Conservation (phyloP, 2,888 invertebrate species). For the Selenia dentaria region DNA sequence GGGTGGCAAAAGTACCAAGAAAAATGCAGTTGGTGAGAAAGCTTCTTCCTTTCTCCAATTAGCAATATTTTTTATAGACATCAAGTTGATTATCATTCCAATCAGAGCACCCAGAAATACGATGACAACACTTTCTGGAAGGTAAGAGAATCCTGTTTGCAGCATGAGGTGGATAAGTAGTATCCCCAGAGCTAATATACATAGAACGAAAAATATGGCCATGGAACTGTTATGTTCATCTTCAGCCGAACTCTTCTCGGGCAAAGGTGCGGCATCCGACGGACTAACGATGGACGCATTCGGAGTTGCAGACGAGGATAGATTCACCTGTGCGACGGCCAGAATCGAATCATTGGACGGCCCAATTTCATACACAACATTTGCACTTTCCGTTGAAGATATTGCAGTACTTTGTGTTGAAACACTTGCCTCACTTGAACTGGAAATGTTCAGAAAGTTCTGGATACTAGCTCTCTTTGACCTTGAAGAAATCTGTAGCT, state of each 20-base stretch:
- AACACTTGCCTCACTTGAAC: constrained; percentile 58
- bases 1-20: constrained; percentile 97
- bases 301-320: constrained; percentile 54
- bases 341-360: constrained; percentile 62
- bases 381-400: constrained; percentile 59
- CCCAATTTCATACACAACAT: constrained; percentile 60
- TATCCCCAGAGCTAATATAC: constrained; percentile 97
- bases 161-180: constrained; percentile 97
- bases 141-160: constrained; percentile 97
- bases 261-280: constrained; percentile 91
- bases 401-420: constrained; percentile 41
- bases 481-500: constrained; percentile 48
- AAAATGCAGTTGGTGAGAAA: constrained; percentile 99
- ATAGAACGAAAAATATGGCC: constrained; percentile 98
- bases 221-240: constrained; percentile 98
- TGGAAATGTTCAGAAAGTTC: constrained; percentile 49
- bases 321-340: constrained; percentile 60
- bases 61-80: constrained; percentile 94
- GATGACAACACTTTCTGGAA: constrained; percentile 99
- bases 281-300: constrained; percentile 82
- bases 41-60: constrained; percentile 99
- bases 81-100: constrained; percentile 94
- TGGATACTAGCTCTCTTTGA: constrained; percentile 54
- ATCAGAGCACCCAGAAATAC: constrained; percentile 97
- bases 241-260: constrained; percentile 96